These are phyloP conservation scores for Leucoraja ocellata DNA, from an alignment of 2,797 vertebrate genomes.

Conservation along the genomic window DNA sequence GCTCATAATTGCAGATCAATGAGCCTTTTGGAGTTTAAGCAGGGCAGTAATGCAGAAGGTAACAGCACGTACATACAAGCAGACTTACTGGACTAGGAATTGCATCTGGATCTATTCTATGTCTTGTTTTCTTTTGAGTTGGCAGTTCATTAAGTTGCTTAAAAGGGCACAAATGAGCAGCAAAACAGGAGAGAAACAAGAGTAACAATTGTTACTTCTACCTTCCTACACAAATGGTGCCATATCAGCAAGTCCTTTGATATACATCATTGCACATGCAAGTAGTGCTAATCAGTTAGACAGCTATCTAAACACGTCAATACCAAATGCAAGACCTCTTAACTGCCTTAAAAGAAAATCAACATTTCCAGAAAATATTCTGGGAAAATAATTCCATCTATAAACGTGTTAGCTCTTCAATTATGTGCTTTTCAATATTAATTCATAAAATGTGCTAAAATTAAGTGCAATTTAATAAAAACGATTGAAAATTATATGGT, in stretches of 20 bases:
- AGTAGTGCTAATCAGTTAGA: conserved; percentile 22
- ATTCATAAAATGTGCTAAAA: neutral
- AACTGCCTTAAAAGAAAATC: neutral
- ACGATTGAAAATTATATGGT: neutral
- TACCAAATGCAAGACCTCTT: neutral
- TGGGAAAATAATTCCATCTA: neutral
- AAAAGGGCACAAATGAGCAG: conserved; percentile 55
- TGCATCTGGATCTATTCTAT: conserved; percentile 99
- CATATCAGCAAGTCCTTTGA: conserved; percentile 36
- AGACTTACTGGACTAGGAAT: conserved; percentile 99
- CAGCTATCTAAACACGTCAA: neutral
- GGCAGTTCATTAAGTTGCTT: conserved; percentile 98
- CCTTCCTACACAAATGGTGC: conserved; percentile 41
- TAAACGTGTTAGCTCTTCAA: neutral
- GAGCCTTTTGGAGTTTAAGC: conserved; percentile 13
- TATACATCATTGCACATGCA: conserved; percentile 36
- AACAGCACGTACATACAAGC: conserved; percentile 62
- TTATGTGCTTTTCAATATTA: neutral
- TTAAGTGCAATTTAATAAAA: neutral
- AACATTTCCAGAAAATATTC: neutral
- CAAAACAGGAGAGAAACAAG: conserved; percentile 63
- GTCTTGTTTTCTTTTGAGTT: conserved; percentile 99
- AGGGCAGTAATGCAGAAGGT: conserved; percentile 53
- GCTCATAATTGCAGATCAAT: neutral
- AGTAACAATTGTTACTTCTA: conserved; percentile 63